phyloP scores from a whole-genome alignment of 2,888 invertebrate genomes.

The Deilephila porcellus region DNA sequence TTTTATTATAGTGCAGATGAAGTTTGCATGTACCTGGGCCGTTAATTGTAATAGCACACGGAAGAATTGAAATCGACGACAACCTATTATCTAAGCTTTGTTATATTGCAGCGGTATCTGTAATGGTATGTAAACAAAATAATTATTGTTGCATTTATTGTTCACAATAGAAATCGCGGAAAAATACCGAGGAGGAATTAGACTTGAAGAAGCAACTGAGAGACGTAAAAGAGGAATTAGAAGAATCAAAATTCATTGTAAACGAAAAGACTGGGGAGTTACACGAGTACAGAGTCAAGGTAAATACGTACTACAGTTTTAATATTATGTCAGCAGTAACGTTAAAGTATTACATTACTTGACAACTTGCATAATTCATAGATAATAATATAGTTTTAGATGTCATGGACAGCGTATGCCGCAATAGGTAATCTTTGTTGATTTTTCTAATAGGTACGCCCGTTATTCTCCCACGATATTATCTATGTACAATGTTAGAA shows the following conservation, averaged over 20 bases:
- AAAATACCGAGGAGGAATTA: constrained; percentile 60
- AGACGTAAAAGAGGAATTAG: constrained; percentile 66
- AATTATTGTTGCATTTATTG: constrained; percentile 24
- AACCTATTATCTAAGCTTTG: constrained; percentile 7
- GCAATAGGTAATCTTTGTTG: neutral
- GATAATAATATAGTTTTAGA: constrained; percentile 3
- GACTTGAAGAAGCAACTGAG: constrained; percentile 64
- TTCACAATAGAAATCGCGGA: constrained; percentile 58
- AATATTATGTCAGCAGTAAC: neutral
- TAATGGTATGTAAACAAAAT: constrained; percentile 12
- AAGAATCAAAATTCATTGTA: constrained; percentile 64
- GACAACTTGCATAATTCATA: neutral
- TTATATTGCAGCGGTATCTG: neutral
- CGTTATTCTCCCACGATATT: neutral
- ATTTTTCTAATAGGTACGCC: neutral
- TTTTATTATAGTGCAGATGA: neutral
- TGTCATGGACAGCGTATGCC: neutral
- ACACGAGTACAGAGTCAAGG: constrained; percentile 74
- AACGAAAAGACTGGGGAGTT: constrained; percentile 70
- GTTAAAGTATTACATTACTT: neutral
- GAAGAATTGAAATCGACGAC: constrained; percentile 6
- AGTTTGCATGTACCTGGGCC: neutral
- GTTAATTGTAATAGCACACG: constrained; percentile 5
- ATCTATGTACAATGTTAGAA: neutral
- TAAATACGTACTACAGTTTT: constrained; percentile 36